These are phyloP conservation scores for Aphelenchoides besseyi DNA, from an alignment of 1,140 invertebrate genomes.

Conservation along the genomic window DNA sequence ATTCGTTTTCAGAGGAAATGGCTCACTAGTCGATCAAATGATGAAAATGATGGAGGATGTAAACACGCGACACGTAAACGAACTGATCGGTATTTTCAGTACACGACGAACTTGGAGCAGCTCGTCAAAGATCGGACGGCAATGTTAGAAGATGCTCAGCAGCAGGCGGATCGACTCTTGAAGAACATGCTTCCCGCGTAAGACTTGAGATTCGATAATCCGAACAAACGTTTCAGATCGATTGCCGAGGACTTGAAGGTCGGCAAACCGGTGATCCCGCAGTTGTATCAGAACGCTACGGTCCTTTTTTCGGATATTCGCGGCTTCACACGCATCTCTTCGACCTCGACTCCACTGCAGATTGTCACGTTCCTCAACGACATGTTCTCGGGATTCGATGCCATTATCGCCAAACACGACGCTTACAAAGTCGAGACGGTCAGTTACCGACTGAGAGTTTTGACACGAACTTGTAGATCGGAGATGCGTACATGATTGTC, in stretches of 20 bases:
- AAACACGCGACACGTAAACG: neutral
- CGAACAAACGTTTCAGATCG: conserved; percentile 22
- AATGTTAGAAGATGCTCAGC: conserved; percentile 59
- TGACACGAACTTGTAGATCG: conserved; percentile 68
- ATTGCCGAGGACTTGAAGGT: conserved; percentile 64
- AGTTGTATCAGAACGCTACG: conserved; percentile 63
- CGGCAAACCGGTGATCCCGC: conserved; percentile 63
- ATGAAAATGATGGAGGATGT: conserved; percentile 63
- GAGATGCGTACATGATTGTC: conserved; percentile 87
- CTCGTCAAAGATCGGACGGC: conserved; percentile 58
- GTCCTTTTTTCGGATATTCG: conserved; percentile 63
- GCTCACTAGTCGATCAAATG: conserved; percentile 61
- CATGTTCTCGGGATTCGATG: conserved; percentile 62
- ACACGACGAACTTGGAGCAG: conserved; percentile 56
- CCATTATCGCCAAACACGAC: conserved; percentile 62
- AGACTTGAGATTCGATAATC: conserved; percentile 4
- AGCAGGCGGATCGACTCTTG: conserved; percentile 58
- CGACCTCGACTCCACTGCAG: conserved; percentile 60
- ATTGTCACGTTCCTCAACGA: conserved; percentile 63
- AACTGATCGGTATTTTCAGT: conserved; percentile 2
- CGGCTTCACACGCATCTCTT: conserved; percentile 57
- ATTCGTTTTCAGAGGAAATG: conserved; percentile 46
- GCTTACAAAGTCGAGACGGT: conserved; percentile 61
- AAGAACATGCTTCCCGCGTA: conserved; percentile 60
- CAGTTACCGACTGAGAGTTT: conserved; percentile 7